A percentile compares a stretch with the other conserved stretches of the same genome.
Conservation (phyloP, 2,113 vertebrate species). For the Podarcis cretensis region DNA sequence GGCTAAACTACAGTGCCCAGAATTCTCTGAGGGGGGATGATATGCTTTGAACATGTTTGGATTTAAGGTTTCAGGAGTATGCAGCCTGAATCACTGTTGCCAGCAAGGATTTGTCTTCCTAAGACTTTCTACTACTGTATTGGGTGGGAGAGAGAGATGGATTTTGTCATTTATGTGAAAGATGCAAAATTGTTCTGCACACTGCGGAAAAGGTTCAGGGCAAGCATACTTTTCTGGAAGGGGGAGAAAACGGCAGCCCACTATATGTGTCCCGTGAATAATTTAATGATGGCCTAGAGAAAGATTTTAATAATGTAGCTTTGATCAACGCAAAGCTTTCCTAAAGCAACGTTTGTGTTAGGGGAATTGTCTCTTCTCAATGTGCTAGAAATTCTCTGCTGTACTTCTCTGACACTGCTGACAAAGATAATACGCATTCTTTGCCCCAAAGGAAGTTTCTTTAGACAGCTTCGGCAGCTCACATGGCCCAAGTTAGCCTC, state of each 20-base stretch:
- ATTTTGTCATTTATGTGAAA: not conserved
- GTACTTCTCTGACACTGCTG: slow-evolving; percentile 35
- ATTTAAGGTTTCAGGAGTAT: no score
- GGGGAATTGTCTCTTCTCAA: slow-evolving; percentile 51
- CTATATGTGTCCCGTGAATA: slow-evolving; percentile 38
- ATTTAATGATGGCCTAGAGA: slow-evolving; percentile 68
- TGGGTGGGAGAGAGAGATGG: not conserved
- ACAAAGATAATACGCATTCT: slow-evolving; percentile 15
- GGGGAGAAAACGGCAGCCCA: not conserved
- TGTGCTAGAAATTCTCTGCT: slow-evolving; percentile 33
- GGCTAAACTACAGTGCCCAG: no score
- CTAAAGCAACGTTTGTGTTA: slow-evolving; percentile 51
- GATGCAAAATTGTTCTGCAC: slow-evolving; percentile 23
- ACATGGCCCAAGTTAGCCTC: not conserved
- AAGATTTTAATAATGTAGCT: slow-evolving; percentile 74
- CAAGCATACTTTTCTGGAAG: not conserved
- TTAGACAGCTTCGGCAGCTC: not conserved
- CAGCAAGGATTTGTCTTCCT: not conserved
- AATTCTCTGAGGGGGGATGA: no score
- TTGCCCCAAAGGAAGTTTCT: not conserved
- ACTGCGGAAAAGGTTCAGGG: slow-evolving; percentile 3
- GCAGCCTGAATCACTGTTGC: not conserved
- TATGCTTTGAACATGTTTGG: no score
- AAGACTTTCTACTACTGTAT: not conserved
- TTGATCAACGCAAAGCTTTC: slow-evolving; percentile 72